Base-by-base conservation (phyloP, 1,140 invertebrate species). In the Heliconius hewitsoni region DNA sequence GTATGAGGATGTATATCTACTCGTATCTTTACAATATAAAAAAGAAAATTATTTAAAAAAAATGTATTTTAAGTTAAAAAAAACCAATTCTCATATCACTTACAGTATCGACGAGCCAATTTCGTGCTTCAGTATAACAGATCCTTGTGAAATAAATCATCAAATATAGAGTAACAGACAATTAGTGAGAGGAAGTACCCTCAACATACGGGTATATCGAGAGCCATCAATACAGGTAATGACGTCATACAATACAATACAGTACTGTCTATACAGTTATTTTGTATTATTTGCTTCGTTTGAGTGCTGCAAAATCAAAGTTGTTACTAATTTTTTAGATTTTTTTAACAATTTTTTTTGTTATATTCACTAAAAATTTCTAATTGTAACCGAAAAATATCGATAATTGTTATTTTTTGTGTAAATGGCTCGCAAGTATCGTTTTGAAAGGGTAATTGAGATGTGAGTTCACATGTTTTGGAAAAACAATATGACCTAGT, bases 121-220 rank as follows among this genome's bases (percentile, higher is more conserved):
- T 30, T 30, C 1, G n/a, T 13, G 11, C 27, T 27, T 30, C 13
- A 66, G 9, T 76, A 76, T 76, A 76, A 76, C 74, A 30, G n/a
- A 66, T 76, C 74, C 74, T 66, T 50, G 39, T 39, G 57, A 4
- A 76, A 30, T 66, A 39, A 70, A 76, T 42, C 74, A 75, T 76
- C 74, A 76, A 76, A 81, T 81, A 79, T 81, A 83, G 78, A 81
- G 77, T 83, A 74, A 83, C 82, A 83, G 80, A 83, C 81, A 83
- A 83, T 83, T 81, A 81, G 76, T 70, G 71, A 75, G 76, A 81
- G 82, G 82, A 83, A 83, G 80, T 74, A 73, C 72, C 42, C 76
- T 71, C 66, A 73, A 83, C 82, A 81, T 83, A 81, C 77, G 79
- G 80, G 74, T 74, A 52, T 70, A 78, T 76, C 76, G 71, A 81